Evolutionary conservation across 2,113 vertebrate genomes (phyloP).

Genomic region (Scopus umbretta): DNA sequence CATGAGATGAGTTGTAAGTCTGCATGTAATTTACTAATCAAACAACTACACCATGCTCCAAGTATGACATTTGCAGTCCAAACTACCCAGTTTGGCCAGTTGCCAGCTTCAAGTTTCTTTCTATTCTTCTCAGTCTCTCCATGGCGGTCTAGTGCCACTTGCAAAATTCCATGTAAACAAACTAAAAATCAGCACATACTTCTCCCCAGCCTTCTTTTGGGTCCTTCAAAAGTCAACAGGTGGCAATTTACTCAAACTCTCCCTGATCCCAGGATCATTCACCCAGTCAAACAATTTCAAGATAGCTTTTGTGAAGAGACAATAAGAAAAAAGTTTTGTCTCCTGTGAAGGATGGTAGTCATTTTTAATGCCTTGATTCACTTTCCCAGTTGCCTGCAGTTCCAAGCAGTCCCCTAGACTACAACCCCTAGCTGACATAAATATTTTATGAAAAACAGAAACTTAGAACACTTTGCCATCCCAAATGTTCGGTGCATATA

Average conservation of each 20-base stretch:
- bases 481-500: neutral
- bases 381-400: neutral
- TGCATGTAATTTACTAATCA: neutral
- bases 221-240: neutral
- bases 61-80: neutral
- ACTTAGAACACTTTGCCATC: neutral
- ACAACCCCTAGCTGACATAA: neutral
- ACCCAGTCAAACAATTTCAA: neutral
- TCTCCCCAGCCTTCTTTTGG: neutral
- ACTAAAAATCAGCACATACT: neutral
- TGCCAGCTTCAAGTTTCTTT: neutral
- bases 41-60: neutral
- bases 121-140: neutral
- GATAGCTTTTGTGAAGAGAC: neutral
- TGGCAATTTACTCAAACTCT: neutral
- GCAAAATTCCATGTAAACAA: neutral
- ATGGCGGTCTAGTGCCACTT: neutral
- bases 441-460: slow-evolving; percentile 2
- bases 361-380: neutral
- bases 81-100: neutral
- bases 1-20: neutral
- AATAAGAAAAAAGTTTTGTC: neutral
- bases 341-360: neutral
- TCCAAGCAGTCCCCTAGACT: neutral
- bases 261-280: neutral